Evolutionary conservation across 2,888 invertebrate genomes (phyloP), one percentile per base, ranked within the genome.

Genomic region (Athalia cordata): DNA sequence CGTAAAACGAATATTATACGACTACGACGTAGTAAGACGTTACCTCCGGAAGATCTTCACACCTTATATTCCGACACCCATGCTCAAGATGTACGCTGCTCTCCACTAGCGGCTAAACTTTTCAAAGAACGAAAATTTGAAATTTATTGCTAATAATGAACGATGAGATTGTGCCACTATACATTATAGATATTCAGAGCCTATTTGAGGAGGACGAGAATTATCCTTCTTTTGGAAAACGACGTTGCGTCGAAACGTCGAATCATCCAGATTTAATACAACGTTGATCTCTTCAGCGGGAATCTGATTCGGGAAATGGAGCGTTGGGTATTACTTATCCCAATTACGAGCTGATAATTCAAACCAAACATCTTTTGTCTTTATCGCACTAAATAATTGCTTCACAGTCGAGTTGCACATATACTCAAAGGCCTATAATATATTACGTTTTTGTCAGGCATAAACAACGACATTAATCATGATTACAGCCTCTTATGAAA

Each of bases 41-140:
- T 72, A 59, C 57, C 47, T 47, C 59, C 72, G 72, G 72, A 72
- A 72, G 59, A 72, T 72, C 57, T 72, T 72, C 59, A 59, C 72
- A 72, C 59, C 72, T 45, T 47, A 29, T 29, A 29, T 29, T 29
- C 29, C 29, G 29, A 29, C 29, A 29, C 29, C 29, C 29, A 29
- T n/a, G n/a, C 29, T 29, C 29, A 29, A 29, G 29, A 29, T n/a
- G 0, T 7, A 4, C 55, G 4, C 55, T 11, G 8, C 52, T 11
- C 52, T 11, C 3, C 52, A 7, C 52, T 11, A 1, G 7, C 55
- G 9, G 9, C 55, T 55, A n/a, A 55, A 55, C 3, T n/a, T 7
- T 4, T n/a, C 9, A n/a, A 55, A 55, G 55, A 55, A 55, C n/a
- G 55, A 9, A 55, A 7, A 55, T n/a, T 9, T 11, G 55, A 55